Evolutionary conservation across 2,113 vertebrate species (phyloP).

Genomic region (Argyrosomus japonicus): DNA sequence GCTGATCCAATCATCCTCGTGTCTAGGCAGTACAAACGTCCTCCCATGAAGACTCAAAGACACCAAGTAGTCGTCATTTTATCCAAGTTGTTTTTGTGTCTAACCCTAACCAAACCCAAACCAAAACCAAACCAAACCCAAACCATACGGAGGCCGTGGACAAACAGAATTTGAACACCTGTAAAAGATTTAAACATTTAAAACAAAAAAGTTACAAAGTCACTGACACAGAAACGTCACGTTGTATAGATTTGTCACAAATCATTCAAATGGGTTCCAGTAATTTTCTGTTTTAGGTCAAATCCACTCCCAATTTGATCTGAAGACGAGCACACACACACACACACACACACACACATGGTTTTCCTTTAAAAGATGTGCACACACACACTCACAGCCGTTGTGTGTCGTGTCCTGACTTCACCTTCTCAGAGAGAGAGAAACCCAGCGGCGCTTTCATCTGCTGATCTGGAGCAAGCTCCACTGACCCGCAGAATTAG

Average conservation of each 20-base stretch:
- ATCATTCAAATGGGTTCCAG: not conserved
- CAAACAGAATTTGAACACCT: too few species aligned
- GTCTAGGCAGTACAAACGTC: too few species aligned
- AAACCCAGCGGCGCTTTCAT: conserved; percentile 26
- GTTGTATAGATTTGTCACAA: too few species aligned
- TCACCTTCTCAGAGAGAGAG: conserved; percentile 7
- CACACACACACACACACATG: not conserved
- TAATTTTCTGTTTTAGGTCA: not conserved
- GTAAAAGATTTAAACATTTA: too few species aligned
- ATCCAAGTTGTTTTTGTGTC: not conserved
- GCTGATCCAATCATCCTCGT: too few species aligned
- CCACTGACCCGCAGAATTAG: conserved; percentile 30
- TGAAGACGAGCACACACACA: not conserved
- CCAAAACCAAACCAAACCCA: not conserved
- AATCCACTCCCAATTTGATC: not conserved
- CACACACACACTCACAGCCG: not conserved
- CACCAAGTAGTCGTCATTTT: too few species aligned
- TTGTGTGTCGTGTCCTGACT: not conserved
- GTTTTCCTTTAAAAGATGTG: too few species aligned
- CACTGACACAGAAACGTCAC: too few species aligned
- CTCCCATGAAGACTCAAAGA: too few species aligned
- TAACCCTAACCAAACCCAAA: not conserved
- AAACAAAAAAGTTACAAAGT: too few species aligned
- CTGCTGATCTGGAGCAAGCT: conserved; percentile 18
- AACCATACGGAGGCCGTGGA: too few species aligned